Base-by-base conservation (phyloP, 2,888 invertebrate species). In the Dorcus hopei region DNA sequence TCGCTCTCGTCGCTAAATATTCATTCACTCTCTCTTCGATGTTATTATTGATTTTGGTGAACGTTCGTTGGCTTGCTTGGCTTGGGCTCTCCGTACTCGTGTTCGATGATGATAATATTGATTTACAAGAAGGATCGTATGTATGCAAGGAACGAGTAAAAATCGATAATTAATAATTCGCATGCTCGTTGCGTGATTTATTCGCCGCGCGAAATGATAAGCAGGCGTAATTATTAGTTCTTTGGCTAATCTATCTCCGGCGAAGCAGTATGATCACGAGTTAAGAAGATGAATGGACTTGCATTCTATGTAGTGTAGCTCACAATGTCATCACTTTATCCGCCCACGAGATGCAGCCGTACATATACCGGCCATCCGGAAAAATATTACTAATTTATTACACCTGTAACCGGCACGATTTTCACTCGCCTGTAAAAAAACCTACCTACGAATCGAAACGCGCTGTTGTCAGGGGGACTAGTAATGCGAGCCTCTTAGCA, bases 221-320 rank as follows among this genome's bases (percentile, higher is more conserved):
- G 33, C 57, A 38, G 23, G 40, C 48, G 52, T 57, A 57, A 57
- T 57, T 57, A 57, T 57, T 57, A 53, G 53, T 53, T 48, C 53
- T 57, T 57, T 52, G 57, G 54, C 61, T 59, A 61, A 61, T 61
- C 57, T 52, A 61, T 58, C 55, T 50, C 45, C 52, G 43, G 41
- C 14, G 45, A 61, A 45, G 43, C 52, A 48, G 47, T 51, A 50
- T 56, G 55, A 50, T 51, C 45, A 49, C 52, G 60, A 57, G 59
- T 56, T 61, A 59, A 52, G 57, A 62, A 62, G 62, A 62, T 62
- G 61, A 62, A 62, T 62, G 62, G 58, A 52, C 52, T 62, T 61
- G 59, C 53, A 52, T 59, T 56, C 53, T 58, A 61, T 61, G 58
- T 60, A 56, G 61, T 56, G 58, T 58, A 58, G 49, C 49, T 50